These are phyloP conservation scores for Dorcus hopei DNA, from an alignment of 2,888 invertebrate species.

Conservation along the genomic window DNA sequence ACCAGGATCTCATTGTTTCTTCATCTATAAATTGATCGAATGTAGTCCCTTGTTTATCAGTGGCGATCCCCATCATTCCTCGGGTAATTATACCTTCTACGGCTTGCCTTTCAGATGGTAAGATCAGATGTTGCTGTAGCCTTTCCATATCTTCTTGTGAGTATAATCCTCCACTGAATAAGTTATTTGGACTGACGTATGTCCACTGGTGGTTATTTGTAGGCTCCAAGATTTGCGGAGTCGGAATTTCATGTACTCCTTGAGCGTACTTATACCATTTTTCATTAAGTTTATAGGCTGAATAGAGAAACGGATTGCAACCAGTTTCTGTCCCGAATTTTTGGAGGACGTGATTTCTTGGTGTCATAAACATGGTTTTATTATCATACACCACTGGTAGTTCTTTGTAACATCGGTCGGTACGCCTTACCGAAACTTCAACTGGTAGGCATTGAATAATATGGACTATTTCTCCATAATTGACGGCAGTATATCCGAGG, in stretches of 20 bases:
- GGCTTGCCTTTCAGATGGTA: conserved; percentile 2
- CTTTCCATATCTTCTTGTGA: conserved; percentile 4
- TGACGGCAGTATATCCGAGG: conserved; percentile 16
- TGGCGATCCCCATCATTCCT: conserved; percentile 1
- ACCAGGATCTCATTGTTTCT: not conserved
- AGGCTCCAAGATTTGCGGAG: conserved; percentile 5
- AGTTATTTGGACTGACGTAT: not conserved
- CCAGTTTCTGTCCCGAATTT: conserved; percentile 14
- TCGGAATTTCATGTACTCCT: conserved; percentile 1
- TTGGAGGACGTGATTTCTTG: conserved; percentile 13
- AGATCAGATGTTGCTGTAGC: conserved; percentile 1
- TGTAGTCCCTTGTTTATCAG: not conserved
- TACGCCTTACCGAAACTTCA: conserved; percentile 11
- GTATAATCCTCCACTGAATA: not conserved
- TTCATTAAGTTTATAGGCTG: conserved; percentile 13
- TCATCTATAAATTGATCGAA: not conserved
- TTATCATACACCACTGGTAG: conserved; percentile 13
- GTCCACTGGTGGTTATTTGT: not conserved
- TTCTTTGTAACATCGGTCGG: conserved; percentile 13
- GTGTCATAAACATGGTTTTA: conserved; percentile 11
- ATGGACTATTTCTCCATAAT: conserved; percentile 16
- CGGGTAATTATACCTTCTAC: not conserved
- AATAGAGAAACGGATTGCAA: conserved; percentile 14
- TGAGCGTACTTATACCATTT: conserved; percentile 12
- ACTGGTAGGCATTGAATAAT: conserved; percentile 19